Evolutionary conservation across 2,888 invertebrate genomes (phyloP), one percentile per base, ranked within the genome.

Genomic region (Buathra laborator): DNA sequence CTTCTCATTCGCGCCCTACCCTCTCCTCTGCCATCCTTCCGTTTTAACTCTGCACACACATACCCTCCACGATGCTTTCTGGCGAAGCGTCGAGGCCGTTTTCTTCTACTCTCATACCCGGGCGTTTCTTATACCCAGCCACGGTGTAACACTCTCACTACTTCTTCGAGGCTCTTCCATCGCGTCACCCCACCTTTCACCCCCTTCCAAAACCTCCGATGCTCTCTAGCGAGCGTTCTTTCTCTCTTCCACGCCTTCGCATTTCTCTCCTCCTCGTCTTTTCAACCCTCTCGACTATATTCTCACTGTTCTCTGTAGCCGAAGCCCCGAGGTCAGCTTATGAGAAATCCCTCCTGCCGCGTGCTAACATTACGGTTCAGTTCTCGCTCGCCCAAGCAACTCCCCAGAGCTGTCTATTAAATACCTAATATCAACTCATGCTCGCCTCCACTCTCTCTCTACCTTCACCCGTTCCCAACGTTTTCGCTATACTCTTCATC

Each of bases 391-490:
- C 86, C 85, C 88, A 83, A 89, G 87, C 89, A 90, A 90, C 89
- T 90, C 90, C 90, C 89, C 86, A 87, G 90, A 91, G 89, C 90
- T 92, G 91, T 91, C 91, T 91, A 92, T 92, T 92, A 92, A 92
- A 92, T 91, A 91, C 90, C 90, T 91, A 91, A 92, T 92, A 92
- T 90, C 92, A 92, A 91, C 91, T 90, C 91, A 87, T 88, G 77
- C 84, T 85, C 67, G 37, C 66, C 79, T 56, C 67, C 78, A 81
- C 72, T 72, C 59, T 53, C 76, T 51, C 62, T 59, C 81, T 72
- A 51, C 66, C 32, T 51, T 24, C 64, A 29, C 16, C 46, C 72
- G 4, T 32, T 56, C 4, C 16, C 59, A n/a, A 48, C 44, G 9
- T 64, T 32, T 68, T 24, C 67, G 12, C 56, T 48, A 37, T n/a